Base-by-base conservation (phyloP, 2,113 vertebrate species). In the Salvelinus fontinalis region DNA sequence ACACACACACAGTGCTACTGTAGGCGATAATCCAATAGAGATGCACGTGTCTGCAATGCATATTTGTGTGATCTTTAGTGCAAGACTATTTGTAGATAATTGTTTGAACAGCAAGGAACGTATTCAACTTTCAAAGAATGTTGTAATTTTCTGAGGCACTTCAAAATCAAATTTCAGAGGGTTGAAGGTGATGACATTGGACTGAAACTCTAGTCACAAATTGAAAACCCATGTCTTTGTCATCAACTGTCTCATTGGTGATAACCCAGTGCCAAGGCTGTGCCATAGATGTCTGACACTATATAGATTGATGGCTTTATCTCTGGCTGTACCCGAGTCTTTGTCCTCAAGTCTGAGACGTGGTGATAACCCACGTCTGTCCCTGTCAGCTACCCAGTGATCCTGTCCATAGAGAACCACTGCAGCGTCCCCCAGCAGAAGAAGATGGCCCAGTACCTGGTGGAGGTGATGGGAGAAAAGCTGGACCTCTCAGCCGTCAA, bases 351-450 rank as follows among this genome's bases (percentile, higher is more conserved):
- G 39, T 44, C 39, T 44, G 2, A 44, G 39, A 11, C 0, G 9
- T 44, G 11, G 39, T 44, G 39, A 44, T 44, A 44, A n/a, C n/a
- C 7, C 2, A 62, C 2, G 7, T 9, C 24, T 29, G 3, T 69
- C 57, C 8, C 34, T 24, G 70, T 57, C 86, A 99, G 98, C 65
- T 99, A 96, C 79, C 98, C 98, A 0, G 95, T 99, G 82, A 98
- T 99, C 89, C 89, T 99, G 83, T 99, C 98, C 24, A 94, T 99
- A 1, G 98, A 99, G 93, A 99, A 99, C 90, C 98, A 99, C 86
- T 99, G 98, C 90, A 99, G 96, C 0, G 96, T 99, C 0, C 13
- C 92, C 54, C 98, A 99, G 91, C 98, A 99, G 85, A 99, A 99
- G 90, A 98, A 97, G 89, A 99, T 99, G 97, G 98, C 98, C 20